These are phyloP conservation scores for Dinomys branickii DNA, from an alignment of 2,113 vertebrate genomes.

Conservation along the genomic window DNA sequence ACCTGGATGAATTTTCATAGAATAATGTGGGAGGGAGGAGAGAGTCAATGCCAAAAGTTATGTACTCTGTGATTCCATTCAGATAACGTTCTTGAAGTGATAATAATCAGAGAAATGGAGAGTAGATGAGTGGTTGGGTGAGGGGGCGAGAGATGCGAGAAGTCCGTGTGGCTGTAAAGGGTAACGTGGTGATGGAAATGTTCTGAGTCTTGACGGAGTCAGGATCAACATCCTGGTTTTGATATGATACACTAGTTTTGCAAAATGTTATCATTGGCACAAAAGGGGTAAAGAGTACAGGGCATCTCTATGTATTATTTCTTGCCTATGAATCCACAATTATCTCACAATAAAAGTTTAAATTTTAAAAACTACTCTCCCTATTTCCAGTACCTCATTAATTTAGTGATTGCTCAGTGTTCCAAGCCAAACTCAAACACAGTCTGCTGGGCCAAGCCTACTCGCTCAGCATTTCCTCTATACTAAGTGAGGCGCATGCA, in stretches of 20 bases:
- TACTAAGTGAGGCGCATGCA: background rate
- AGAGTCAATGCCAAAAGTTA: background rate
- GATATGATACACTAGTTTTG: background rate
- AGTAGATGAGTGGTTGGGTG: background rate
- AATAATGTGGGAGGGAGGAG: background rate
- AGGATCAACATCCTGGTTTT: background rate
- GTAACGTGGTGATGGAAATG: background rate
- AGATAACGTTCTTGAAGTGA: constrained; percentile 18
- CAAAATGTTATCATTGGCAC: background rate
- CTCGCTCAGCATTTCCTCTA: background rate
- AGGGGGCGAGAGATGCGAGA: background rate
- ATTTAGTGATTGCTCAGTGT: background rate
- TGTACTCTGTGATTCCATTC: background rate
- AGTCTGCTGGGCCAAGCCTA: background rate
- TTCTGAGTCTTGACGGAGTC: background rate
- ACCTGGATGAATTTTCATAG: background rate
- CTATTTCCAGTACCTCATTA: background rate
- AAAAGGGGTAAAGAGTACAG: background rate
- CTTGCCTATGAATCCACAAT: background rate
- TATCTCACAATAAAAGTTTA: background rate
- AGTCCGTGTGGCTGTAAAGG: background rate
- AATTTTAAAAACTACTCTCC: background rate
- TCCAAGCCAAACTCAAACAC: background rate
- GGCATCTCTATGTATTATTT: background rate
- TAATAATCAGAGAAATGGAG: background rate